These are phyloP conservation scores for Drosophila lacertosa DNA, from an alignment of 1,140 invertebrate species.

Conservation along the genomic window DNA sequence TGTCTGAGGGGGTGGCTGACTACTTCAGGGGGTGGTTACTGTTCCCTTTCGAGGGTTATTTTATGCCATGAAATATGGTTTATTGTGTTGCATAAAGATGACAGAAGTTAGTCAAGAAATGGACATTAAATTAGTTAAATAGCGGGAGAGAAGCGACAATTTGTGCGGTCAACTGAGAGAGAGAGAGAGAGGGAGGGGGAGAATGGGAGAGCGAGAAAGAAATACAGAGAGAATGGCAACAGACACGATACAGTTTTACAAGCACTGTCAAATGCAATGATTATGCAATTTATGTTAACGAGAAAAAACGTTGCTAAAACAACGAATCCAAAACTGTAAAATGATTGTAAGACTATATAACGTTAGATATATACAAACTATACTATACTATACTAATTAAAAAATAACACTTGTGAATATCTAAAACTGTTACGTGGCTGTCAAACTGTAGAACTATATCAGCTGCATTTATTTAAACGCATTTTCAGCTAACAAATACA, in stretches of 20 bases:
- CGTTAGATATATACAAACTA: too few relatives aligned
- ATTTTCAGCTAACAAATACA: too few relatives aligned
- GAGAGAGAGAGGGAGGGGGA: background rate
- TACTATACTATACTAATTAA: too few relatives aligned
- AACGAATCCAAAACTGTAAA: constrained; percentile 14
- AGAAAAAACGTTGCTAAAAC: constrained; percentile 7
- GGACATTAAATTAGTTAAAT: constrained; percentile 64
- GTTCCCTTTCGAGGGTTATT: constrained; percentile 68
- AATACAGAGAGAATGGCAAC: background rate
- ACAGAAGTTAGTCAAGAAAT: constrained; percentile 61
- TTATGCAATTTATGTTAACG: constrained; percentile 44
- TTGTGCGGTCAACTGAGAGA: constrained; percentile 31
- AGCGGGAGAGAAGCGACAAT: constrained; percentile 32
- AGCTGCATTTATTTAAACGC: too few relatives aligned
- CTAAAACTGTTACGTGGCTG: background rate
- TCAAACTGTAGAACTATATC: background rate
- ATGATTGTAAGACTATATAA: background rate
- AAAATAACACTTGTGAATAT: too few relatives aligned
- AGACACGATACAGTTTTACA: constrained; percentile 44
- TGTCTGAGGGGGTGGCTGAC: constrained; percentile 36
- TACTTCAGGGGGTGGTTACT: constrained; percentile 47
- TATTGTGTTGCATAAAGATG: constrained; percentile 68
- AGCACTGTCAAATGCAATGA: constrained; percentile 5
- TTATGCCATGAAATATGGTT: constrained; percentile 62
- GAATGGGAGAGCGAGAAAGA: background rate